Conservation (phyloP, 2,888 invertebrate species). For the Aphidoletes aphidimyza region DNA sequence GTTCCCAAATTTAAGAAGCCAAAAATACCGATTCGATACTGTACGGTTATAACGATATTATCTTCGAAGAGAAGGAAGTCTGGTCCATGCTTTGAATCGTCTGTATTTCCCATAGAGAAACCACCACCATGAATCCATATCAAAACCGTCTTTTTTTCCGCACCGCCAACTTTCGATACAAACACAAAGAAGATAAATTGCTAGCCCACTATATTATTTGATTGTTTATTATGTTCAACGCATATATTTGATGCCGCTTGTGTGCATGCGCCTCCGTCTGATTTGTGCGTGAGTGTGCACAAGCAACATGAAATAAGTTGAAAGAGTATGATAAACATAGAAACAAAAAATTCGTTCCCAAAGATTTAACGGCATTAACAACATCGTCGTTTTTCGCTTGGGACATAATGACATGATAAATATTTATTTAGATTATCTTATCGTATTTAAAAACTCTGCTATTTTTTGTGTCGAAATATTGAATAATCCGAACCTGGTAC, state of each 20-base stretch:
- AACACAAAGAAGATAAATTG: no score
- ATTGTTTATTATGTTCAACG: no score
- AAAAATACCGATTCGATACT: conserved; percentile 25
- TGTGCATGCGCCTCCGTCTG: no score
- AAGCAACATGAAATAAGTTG: no score
- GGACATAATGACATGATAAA: background rate
- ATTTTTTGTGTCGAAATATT: no score
- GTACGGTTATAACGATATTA: background rate
- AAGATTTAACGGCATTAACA: background rate
- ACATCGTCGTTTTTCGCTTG: background rate
- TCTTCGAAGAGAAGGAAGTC: background rate
- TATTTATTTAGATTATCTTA: background rate
- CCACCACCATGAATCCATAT: conserved; percentile 13
- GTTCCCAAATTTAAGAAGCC: background rate
- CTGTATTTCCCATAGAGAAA: background rate
- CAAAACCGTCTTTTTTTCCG: conserved; percentile 4
- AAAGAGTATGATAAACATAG: background rate
- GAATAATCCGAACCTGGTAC: background rate
- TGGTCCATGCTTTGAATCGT: background rate
- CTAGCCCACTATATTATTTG: no score
- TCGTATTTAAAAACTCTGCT: background rate
- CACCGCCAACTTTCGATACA: conserved; percentile 25
- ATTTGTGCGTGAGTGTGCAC: no score
- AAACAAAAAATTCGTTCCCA: background rate
- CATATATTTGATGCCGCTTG: no score